phyloP scores from a whole-genome alignment of 2,797 vertebrate genomes.

The Amblyopsis hoosieri region DNA sequence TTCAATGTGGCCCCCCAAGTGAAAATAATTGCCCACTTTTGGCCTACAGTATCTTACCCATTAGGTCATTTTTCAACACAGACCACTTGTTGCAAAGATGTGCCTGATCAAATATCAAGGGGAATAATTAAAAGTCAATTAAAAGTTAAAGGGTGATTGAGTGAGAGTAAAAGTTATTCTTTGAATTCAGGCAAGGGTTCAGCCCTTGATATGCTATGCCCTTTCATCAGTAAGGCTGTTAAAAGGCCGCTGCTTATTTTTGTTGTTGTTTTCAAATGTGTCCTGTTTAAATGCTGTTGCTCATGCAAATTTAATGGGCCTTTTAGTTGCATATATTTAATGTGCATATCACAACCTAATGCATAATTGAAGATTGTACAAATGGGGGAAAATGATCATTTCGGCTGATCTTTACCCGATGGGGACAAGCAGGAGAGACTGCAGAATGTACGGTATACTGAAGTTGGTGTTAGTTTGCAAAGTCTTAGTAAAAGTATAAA shows the following conservation, averaged over 20 bases:
- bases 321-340: constrained; percentile 81
- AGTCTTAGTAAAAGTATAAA: background rate
- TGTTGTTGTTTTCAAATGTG: constrained; percentile 16
- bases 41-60: no score
- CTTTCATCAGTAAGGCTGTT: constrained; percentile 69
- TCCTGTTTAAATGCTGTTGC: constrained; percentile 73
- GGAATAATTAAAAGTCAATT: constrained; percentile 96
- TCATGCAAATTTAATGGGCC: constrained; percentile 81
- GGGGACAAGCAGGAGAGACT: constrained; percentile 17
- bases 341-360: constrained; percentile 74
- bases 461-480: background rate
- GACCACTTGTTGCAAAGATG: constrained; percentile 83
- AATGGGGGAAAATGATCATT: constrained; percentile 69
- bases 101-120: constrained; percentile 89
- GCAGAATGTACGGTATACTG: constrained; percentile 2
- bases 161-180: constrained; percentile 66
- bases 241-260: constrained; percentile 60
- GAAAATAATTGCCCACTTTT: no score
- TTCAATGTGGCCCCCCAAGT: no score
- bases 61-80: constrained; percentile 46
- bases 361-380: constrained; percentile 80
- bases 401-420: constrained; percentile 42
- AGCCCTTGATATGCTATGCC: constrained; percentile 61
- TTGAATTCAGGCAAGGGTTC: constrained; percentile 53
- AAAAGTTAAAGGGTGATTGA: constrained; percentile 83